Conservation (phyloP, 2,113 vertebrate species). For the Chloropsis cyanopogon region DNA sequence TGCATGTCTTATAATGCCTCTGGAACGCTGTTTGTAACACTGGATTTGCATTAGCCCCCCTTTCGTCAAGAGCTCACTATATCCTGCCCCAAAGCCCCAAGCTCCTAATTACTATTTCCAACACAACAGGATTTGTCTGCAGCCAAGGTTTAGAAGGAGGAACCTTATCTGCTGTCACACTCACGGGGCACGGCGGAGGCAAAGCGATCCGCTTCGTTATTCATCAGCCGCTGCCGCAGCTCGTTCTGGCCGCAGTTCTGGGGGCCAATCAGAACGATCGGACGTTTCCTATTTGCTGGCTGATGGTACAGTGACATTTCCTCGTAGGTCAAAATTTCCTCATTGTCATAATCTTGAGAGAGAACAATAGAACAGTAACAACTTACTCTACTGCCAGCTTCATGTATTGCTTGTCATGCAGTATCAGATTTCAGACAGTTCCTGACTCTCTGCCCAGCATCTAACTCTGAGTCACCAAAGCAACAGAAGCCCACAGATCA, state of each 20-base stretch:
- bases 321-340: slow-evolving; percentile 93
- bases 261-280: slow-evolving; percentile 88
- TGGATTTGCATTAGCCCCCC: neutral
- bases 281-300: slow-evolving; percentile 88
- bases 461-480: neutral
- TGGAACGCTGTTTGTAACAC: neutral
- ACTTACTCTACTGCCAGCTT: neutral
- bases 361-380: neutral
- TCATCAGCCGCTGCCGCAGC: slow-evolving; percentile 87
- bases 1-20: neutral
- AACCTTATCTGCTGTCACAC: neutral
- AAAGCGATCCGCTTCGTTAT: slow-evolving; percentile 85
- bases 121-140: neutral
- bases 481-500: neutral
- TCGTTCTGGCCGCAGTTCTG: slow-evolving; percentile 91
- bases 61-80: neutral
- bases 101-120: neutral
- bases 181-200: slow-evolving; percentile 90
- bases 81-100: neutral
- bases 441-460: neutral
- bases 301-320: slow-evolving; percentile 98
- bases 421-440: neutral
- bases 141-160: neutral
- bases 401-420: neutral
- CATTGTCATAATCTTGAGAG: slow-evolving; percentile 86